Percentiles rank a stretch among this genome's conserved stretches.
Conservation (phyloP, 1,140 invertebrate genomes). For the Zaprionus inermis region DNA sequence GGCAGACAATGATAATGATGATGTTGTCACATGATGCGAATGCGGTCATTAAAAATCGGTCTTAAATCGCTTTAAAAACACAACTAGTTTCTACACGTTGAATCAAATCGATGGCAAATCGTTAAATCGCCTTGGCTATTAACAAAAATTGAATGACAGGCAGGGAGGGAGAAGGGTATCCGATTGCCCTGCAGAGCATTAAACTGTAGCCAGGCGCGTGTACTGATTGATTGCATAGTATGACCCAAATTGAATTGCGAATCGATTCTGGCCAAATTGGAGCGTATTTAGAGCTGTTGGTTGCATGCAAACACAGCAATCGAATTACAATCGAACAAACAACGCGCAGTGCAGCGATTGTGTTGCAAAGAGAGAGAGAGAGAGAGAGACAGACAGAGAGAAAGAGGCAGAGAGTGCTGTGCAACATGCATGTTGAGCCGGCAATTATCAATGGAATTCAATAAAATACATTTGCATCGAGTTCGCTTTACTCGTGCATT, state of each 20-base stretch:
- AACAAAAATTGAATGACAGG: conserved; percentile 72
- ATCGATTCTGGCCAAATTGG: conserved; percentile 55
- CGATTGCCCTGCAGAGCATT: conserved; percentile 44
- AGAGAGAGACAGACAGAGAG: background rate
- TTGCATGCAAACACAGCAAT: conserved; percentile 70
- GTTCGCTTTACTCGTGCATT: conserved; percentile 27
- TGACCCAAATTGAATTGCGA: conserved; percentile 71
- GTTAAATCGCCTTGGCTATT: conserved; percentile 44
- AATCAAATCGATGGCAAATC: conserved; percentile 61
- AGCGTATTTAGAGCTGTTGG: conserved; percentile 23
- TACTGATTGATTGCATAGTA: conserved; percentile 61
- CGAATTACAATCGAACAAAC: conserved; percentile 79
- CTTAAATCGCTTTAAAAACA: conserved; percentile 30
- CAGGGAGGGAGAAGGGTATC: conserved; percentile 21
- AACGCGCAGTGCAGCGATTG: conserved; percentile 36
- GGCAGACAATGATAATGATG: conserved; percentile 16
- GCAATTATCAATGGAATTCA: conserved; percentile 76
- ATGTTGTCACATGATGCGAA: conserved; percentile 51
- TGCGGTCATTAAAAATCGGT: conserved; percentile 42
- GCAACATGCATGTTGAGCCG: conserved; percentile 61
- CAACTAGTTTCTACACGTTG: conserved; percentile 50
- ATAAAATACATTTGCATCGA: conserved; percentile 50
- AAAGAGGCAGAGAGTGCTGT: background rate
- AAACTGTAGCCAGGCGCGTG: background rate
- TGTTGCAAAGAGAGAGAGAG: conserved; percentile 1